Conservation (phyloP, 2,888 invertebrate genomes). For the Gastracanthus pulcherrimus region DNA sequence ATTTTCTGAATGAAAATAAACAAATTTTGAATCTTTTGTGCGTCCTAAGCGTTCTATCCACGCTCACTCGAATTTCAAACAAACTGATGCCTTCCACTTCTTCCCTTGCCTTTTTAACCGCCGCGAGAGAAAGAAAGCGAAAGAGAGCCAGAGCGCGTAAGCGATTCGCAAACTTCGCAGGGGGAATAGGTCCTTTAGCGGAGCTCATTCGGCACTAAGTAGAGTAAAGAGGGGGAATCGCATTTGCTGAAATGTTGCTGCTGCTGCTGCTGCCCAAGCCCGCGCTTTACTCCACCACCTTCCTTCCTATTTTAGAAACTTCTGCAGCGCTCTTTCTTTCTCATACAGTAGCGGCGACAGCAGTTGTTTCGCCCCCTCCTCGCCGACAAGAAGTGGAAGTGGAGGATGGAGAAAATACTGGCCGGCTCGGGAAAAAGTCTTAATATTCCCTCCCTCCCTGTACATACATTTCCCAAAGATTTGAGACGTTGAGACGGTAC, state of each 20-base stretch:
- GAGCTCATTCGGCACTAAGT: slow-evolving; percentile 46
- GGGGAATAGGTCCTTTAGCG: slow-evolving; percentile 16
- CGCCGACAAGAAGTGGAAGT: too few relatives aligned
- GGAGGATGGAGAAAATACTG: background rate
- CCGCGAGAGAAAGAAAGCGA: background rate
- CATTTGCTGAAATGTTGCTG: slow-evolving; percentile 34
- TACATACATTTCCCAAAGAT: slow-evolving; percentile 14
- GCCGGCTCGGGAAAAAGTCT: background rate
- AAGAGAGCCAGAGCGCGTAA: background rate
- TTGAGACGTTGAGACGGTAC: slow-evolving; percentile 1
- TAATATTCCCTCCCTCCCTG: background rate
- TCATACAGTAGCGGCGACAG: background rate
- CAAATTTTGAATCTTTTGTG: too few relatives aligned
- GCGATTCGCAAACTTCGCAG: slow-evolving; percentile 25
- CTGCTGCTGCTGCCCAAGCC: background rate
- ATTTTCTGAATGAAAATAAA: too few relatives aligned
- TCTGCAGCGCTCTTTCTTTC: background rate
- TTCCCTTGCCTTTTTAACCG: background rate
- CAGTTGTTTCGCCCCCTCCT: background rate
- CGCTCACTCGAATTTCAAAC: slow-evolving; percentile 6
- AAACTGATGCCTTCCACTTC: background rate
- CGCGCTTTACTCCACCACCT: background rate
- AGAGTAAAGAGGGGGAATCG: slow-evolving; percentile 38
- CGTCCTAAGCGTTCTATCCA: too few relatives aligned
- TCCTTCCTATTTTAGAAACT: slow-evolving; percentile 12